Percentiles rank a stretch among this genome's conserved stretches.
These are phyloP conservation scores for Cephalopholis sonnerati DNA, from an alignment of 2,113 vertebrate species.

Conservation along the genomic window DNA sequence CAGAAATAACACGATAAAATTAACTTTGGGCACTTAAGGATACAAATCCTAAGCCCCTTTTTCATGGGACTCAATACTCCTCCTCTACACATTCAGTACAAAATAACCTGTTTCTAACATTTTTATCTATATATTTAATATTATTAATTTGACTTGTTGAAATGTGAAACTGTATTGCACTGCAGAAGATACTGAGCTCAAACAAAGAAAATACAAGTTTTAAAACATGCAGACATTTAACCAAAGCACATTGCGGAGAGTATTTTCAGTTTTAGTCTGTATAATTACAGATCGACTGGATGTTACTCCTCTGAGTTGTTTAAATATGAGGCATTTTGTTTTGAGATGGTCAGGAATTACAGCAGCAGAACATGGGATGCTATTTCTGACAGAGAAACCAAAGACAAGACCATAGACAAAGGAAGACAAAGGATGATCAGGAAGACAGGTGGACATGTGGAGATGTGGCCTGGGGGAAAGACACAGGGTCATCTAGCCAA, in stretches of 20 bases:
- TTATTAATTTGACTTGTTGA: neutral
- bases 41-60: neutral
- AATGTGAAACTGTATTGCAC: neutral
- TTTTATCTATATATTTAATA: neutral
- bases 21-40: neutral
- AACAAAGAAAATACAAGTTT: neutral
- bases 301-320: neutral
- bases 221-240: neutral
- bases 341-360: neutral
- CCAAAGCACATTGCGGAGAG: neutral
- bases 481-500: slow-evolving; percentile 37
- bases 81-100: neutral
- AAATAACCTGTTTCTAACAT: no score
- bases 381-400: neutral
- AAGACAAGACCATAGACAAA: slow-evolving; percentile 18
- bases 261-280: neutral
- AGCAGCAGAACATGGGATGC: slow-evolving; percentile 2
- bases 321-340: slow-evolving; percentile 9
- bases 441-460: slow-evolving; percentile 54
- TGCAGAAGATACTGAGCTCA: neutral
- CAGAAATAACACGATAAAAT: neutral
- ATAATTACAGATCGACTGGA: neutral
- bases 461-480: slow-evolving; percentile 48
- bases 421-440: slow-evolving; percentile 49
- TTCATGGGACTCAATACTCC: neutral